Base-by-base conservation (phyloP, 2,113 vertebrate species). In the Probosciger aterrimus region DNA sequence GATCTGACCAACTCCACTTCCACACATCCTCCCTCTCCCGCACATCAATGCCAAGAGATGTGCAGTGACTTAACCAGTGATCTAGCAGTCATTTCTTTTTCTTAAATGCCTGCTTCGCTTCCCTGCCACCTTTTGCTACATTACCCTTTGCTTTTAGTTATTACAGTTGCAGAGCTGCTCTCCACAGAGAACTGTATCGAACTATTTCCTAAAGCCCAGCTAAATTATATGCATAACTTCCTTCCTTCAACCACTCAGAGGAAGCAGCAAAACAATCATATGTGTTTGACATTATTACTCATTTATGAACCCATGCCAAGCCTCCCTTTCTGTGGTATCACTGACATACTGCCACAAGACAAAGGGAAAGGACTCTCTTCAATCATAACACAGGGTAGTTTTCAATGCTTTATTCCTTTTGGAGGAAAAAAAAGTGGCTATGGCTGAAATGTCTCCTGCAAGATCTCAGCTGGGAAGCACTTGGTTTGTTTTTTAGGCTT, bases 141-240 rank as follows among this genome's bases (percentile, higher is more conserved):
- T 35, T 69, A 28, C 14, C 14, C 78, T 80, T 91, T 80, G 75
- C 67, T 88, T 92, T 78, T 55, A 86, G 83, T 63, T 89, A 73
- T 75, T 50, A 81, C 4, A 55, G 64, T 43, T 83, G 87, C 92
- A 95, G 82, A 82, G 75, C 82, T 83, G 82, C 81, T 88, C 65
- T 94, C 96, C 4, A 0, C 81, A 81, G 65, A 95, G 90, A 94
- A 86, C 96, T 73, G 41, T 82, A 96, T 87, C 93, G 96, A 92
- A 97, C 93, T 94, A 87, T 96, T 96, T 97, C 96, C 96, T 95
- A 95, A 92, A 96, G 92, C 82, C 91, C 81, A 69, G 92, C 78
- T 95, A 95, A 97, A 96, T 97, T 94, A 97, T 96, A 97, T 97
- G 96, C 96, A 96, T 97, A 94, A 95, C 95, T 97, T 97, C 96